phyloP scores from a whole-genome alignment of 2,888 invertebrate genomes.

The Octonoba sinensis region DNA sequence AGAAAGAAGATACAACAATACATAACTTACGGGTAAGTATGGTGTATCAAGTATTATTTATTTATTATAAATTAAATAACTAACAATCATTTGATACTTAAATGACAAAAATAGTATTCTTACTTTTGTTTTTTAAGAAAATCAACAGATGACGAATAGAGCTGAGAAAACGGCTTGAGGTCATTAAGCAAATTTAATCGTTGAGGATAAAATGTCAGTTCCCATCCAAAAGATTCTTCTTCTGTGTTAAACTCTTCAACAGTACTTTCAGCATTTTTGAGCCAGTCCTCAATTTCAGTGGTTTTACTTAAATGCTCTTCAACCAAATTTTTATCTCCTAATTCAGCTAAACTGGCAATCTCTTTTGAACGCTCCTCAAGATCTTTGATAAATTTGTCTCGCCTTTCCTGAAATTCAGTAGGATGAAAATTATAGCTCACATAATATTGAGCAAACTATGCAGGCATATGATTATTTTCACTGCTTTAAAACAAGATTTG shows the following conservation, averaged over 20 bases:
- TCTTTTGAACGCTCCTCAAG: slow-evolving; percentile 18
- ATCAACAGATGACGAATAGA: slow-evolving; percentile 90
- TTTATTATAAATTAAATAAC: too few species aligned
- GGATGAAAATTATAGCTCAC: background rate
- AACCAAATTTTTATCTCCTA: slow-evolving; percentile 86
- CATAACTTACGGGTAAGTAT: too few species aligned
- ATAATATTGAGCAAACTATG: too few species aligned
- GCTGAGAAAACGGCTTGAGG: slow-evolving; percentile 85
- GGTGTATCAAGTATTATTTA: too few species aligned
- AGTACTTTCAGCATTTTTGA: slow-evolving; percentile 81
- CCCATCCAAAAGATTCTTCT: slow-evolving; percentile 89
- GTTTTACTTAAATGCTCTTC: slow-evolving; percentile 86
- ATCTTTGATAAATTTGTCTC: slow-evolving; percentile 36
- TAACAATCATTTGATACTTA: background rate
- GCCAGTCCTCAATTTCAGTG: slow-evolving; percentile 80
- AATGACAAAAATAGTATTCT: background rate
- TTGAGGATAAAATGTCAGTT: slow-evolving; percentile 87
- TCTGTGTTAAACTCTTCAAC: slow-evolving; percentile 93
- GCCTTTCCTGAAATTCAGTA: slow-evolving; percentile 20
- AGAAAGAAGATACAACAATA: too few species aligned
- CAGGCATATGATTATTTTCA: too few species aligned
- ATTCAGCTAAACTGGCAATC: slow-evolving; percentile 23
- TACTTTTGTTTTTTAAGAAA: slow-evolving; percentile 84
- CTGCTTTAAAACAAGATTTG: too few species aligned
- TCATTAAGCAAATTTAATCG: slow-evolving; percentile 82